phyloP scores from a whole-genome alignment of 2,888 invertebrate species.

The Acanthosepion pharaonis region DNA sequence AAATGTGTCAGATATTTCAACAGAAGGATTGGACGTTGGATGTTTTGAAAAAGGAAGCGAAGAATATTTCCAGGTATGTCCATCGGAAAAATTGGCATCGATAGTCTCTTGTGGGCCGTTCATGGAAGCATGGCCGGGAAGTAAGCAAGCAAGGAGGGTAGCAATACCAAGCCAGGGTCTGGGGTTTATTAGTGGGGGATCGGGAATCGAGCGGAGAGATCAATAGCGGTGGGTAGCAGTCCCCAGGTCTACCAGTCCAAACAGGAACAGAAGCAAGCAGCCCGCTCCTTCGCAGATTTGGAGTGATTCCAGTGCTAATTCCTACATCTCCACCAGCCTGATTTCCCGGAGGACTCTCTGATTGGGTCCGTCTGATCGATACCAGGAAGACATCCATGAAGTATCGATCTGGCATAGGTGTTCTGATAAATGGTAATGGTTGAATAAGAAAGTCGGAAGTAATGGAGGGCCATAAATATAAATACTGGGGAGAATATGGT shows the following conservation, averaged over 20 bases:
- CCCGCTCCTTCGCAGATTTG: background rate
- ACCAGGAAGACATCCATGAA: conserved; percentile 20
- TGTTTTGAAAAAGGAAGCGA: background rate
- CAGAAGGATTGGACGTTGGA: background rate
- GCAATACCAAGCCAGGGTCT: background rate
- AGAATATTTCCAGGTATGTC: background rate
- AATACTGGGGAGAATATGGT: no score
- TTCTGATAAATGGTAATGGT: background rate
- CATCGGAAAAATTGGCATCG: background rate
- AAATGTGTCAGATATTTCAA: no score
- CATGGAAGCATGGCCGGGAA: background rate
- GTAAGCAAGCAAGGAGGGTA: background rate
- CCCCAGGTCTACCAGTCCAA: background rate
- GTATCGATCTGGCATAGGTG: background rate
- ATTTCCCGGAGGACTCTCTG: background rate
- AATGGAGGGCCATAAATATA: no score
- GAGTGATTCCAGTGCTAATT: background rate
- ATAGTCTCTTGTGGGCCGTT: background rate
- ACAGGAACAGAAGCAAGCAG: background rate
- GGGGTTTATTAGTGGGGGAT: background rate
- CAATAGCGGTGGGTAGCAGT: background rate
- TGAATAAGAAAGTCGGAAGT: background rate
- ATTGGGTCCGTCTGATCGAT: background rate
- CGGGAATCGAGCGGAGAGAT: background rate
- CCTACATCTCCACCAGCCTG: background rate